Conservation (phyloP, 2,888 invertebrate species). For the Rhaphigaster nebulosa region DNA sequence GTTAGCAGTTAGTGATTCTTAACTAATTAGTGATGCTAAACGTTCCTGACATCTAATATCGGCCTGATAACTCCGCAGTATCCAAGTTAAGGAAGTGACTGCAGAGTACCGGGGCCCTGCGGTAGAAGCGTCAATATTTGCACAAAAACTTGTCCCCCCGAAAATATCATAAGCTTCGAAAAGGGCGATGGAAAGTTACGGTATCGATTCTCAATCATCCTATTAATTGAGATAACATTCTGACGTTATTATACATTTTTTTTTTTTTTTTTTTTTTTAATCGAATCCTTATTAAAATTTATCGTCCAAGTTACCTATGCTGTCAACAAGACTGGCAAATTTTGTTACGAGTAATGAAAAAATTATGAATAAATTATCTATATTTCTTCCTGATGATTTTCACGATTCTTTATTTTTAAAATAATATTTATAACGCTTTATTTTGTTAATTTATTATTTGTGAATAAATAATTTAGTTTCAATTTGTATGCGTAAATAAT, state of each 20-base stretch:
- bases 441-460: no score
- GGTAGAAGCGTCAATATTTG: background rate
- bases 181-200: background rate
- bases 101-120: background rate
- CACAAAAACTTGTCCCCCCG: background rate
- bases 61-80: background rate
- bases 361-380: no score
- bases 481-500: no score
- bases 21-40: constrained; percentile 28
- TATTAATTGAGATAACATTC: background rate
- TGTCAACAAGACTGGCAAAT: no score
- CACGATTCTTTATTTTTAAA: no score
- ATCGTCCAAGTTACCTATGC: background rate
- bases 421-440: no score
- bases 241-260: background rate
- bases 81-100: background rate
- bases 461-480: no score
- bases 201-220: background rate
- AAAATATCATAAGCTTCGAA: background rate
- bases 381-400: no score
- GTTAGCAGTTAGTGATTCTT: constrained; percentile 22
- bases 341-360: no score
- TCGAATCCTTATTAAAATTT: background rate
- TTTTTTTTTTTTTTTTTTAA: background rate
- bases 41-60: background rate